Base-by-base conservation (phyloP, 2,888 invertebrate genomes). In the Rotaria magnacalcarata region DNA sequence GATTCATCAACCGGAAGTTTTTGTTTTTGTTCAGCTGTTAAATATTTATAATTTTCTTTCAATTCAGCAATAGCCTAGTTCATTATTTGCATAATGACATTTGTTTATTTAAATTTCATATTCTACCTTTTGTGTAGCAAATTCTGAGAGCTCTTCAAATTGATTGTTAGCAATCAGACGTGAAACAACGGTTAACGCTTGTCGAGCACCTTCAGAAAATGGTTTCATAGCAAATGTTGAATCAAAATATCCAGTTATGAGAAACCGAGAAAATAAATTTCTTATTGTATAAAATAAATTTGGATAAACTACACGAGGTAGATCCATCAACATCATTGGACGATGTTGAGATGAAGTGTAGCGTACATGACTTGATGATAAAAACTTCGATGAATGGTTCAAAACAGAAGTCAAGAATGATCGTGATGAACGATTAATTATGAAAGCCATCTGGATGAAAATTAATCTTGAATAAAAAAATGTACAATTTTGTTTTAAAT, bases 191-290 rank as follows among this genome's bases (percentile, higher is more conserved):
- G 80, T 80, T 47, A 80, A 24, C 14, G 80, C 80, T 80, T 80
- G 80, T 47, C 11, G 7, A n/a, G 80, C 80, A 47, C 80, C 80
- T 8, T 80, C 80, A 24, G 80, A 47, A 47, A 80, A 80, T 80
- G 80, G 10, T 80, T 80, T 80, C n/a, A 80, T 47, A n/a, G 43
- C 47, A 80, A 80, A 80, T 43, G 80, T 80, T n/a, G 41, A 34
- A 47, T 80, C 80, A 24, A 80, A 80, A 80, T 80, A 80, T 21
- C 80, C 80, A 24, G 10, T 80, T 7, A 80, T 80, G 19, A 80
- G 11, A 11, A 80, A 14, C 21, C 80, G 80, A 80, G 47, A 80
- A n/a, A 80, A 80, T 24, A 80, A 80, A 80, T 80, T 80, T 80
- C n/a, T 80, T 80, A 80, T 80, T 47, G 80, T 80, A 0, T 14